Conservation (phyloP, 2,888 invertebrate genomes). For the Fissipunctia ypsillon region DNA sequence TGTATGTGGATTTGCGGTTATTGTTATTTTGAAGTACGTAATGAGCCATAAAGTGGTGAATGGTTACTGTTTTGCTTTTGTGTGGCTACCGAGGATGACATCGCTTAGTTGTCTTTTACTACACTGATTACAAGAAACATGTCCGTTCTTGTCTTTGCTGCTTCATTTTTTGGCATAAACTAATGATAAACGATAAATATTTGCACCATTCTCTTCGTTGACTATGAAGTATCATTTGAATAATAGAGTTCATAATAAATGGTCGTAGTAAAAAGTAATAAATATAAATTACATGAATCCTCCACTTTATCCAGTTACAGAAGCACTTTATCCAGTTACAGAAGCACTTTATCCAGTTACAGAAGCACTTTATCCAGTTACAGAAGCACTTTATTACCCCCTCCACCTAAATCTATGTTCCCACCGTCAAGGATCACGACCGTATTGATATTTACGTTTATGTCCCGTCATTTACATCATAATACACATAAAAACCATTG, state of each 20-base stretch:
- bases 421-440: conserved; percentile 18
- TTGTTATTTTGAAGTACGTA: conserved; percentile 8
- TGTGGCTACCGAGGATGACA: no score
- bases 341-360: conserved; percentile 12
- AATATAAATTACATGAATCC: conserved; percentile 20
- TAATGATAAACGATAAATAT: no score
- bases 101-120: not conserved
- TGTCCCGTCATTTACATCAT: conserved; percentile 49
- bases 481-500: conserved; percentile 57
- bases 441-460: conserved; percentile 50
- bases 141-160: not conserved
- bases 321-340: conserved; percentile 12
- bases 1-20: not conserved
- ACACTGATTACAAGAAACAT: not conserved
- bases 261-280: not conserved
- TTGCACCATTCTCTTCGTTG: no score
- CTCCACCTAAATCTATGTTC: conserved; percentile 7
- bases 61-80: not conserved
- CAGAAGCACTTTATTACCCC: conserved; percentile 11
- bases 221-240: not conserved
- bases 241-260: not conserved
- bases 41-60: not conserved
- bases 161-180: not conserved
- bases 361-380: not conserved
- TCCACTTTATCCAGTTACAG: not conserved